These are phyloP conservation scores for Premnoplex brunnescens DNA, from an alignment of 2,797 vertebrate genomes.

Conservation along the genomic window DNA sequence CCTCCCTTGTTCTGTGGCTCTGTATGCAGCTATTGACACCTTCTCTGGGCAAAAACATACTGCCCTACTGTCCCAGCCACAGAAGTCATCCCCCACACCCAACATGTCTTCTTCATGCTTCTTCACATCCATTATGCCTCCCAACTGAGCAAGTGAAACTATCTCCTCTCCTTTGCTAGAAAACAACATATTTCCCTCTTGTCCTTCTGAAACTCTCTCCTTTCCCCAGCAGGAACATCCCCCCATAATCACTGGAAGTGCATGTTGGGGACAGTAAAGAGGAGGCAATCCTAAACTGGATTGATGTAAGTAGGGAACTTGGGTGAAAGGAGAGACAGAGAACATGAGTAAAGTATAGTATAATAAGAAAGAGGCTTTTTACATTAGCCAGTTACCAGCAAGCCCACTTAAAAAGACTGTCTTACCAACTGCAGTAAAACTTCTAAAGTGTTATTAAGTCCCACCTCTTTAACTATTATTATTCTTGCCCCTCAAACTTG, in stretches of 20 bases:
- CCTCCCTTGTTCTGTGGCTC: neutral
- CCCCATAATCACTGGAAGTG: neutral
- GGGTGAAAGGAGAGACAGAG: neutral
- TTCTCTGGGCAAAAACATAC: neutral
- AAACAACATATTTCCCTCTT: neutral
- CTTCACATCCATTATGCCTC: neutral
- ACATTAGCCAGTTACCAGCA: neutral
- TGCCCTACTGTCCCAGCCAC: neutral
- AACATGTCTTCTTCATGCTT: neutral
- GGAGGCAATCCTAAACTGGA: neutral
- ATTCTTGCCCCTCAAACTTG: neutral
- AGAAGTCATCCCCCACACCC: neutral
- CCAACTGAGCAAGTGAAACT: neutral
- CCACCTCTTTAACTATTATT: neutral
- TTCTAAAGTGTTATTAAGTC: neutral
- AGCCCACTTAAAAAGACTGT: neutral
- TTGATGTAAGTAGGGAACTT: neutral
- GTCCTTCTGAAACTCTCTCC: neutral
- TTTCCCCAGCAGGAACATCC: neutral
- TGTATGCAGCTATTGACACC: neutral
- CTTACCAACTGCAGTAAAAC: neutral
- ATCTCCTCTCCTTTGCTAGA: neutral
- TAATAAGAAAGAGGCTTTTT: neutral
- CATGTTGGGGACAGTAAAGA: neutral
- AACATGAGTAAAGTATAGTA: neutral